phyloP scores from a whole-genome alignment of 2,888 invertebrate genomes.

The Leptinotarsa juncta region DNA sequence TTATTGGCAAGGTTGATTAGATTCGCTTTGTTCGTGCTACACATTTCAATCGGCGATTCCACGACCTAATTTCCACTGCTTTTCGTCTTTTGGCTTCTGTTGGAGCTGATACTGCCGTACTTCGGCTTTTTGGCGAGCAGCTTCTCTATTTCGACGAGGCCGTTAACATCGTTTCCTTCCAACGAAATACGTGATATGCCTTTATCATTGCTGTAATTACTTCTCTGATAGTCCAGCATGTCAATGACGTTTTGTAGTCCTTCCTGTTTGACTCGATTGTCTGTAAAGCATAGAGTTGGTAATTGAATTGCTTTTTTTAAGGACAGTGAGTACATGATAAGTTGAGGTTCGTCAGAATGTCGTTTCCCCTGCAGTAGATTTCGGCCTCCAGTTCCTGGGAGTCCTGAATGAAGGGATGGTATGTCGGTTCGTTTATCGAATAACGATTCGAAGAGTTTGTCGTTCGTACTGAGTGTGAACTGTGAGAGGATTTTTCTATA shows the following conservation, averaged over 20 bases:
- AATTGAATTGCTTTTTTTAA: conserved; percentile 8
- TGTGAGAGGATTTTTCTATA: conserved; percentile 1
- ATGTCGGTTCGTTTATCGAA: conserved; percentile 19
- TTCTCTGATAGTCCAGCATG: conserved; percentile 40
- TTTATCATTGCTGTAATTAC: conserved; percentile 21
- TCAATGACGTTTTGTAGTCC: conserved; percentile 32
- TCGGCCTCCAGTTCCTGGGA: conserved; percentile 50
- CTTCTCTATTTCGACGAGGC: conserved; percentile 25
- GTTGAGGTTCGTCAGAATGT: conserved; percentile 58
- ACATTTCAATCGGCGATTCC: not conserved
- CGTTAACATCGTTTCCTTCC: conserved; percentile 36
- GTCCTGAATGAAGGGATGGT: conserved; percentile 60
- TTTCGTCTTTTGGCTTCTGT: conserved; percentile 10
- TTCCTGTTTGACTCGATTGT: conserved; percentile 37
- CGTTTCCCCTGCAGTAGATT: conserved; percentile 60
- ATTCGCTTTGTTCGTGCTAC: not conserved
- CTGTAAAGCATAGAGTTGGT: conserved; percentile 30
- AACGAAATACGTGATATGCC: conserved; percentile 40
- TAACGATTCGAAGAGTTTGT: not conserved
- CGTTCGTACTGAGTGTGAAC: not conserved
- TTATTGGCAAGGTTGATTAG: conserved; percentile 14
- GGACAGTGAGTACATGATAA: conserved; percentile 56
- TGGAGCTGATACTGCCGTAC: conserved; percentile 7
- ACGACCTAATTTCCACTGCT: not conserved
- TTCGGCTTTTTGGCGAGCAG: conserved; percentile 15